Percentiles rank a stretch among this genome's conserved stretches.
phyloP scores from a whole-genome alignment of 2,888 invertebrate species.

The Aphodius sticticus region DNA sequence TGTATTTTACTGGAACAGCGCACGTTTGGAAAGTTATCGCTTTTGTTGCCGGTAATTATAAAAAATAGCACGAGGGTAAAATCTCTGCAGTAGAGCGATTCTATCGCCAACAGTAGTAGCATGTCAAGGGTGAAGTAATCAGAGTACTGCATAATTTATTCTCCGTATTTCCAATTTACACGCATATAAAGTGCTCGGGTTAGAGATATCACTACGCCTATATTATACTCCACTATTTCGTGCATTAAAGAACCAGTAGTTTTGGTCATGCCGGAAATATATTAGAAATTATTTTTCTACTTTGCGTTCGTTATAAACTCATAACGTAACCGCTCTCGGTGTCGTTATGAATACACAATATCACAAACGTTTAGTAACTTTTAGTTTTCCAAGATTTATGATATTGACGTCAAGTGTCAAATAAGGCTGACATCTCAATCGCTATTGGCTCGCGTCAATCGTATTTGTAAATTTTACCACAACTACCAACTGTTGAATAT shows the following conservation, averaged over 20 bases:
- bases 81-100: not conserved
- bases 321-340: too few species aligned
- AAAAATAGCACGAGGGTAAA: slow-evolving; percentile 4
- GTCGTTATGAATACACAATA: too few species aligned
- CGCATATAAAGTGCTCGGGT: not conserved
- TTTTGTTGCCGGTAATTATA: not conserved
- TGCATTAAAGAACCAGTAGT: not conserved
- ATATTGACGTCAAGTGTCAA: too few species aligned
- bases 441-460: too few species aligned
- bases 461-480: too few species aligned
- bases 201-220: not conserved
- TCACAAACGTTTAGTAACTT: too few species aligned
- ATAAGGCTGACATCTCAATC: too few species aligned
- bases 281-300: too few species aligned
- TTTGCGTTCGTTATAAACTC: too few species aligned
- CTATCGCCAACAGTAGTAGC: not conserved
- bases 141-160: not conserved
- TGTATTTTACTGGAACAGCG: not conserved
- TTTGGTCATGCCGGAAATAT: not conserved
- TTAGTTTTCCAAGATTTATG: too few species aligned
- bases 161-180: not conserved
- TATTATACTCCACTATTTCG: not conserved
- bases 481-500: too few species aligned
- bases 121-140: not conserved
- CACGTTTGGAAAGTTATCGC: not conserved